Evolutionary conservation across 2,888 invertebrate species (phyloP).

Genomic region (Muschampia staudingeri): DNA sequence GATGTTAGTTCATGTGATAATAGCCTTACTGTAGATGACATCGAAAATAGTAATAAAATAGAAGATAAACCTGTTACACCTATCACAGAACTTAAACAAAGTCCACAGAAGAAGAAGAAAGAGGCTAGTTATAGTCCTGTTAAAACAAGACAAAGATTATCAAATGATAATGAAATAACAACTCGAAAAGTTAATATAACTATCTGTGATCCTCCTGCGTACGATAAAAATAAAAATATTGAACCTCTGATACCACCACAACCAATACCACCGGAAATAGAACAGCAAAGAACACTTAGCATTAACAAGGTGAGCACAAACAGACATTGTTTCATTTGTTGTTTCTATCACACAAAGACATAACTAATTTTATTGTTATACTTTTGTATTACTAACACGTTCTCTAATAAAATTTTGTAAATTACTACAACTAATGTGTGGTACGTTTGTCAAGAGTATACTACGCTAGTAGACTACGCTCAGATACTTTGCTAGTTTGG

Average conservation of each 20-base stretch:
- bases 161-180: slow-evolving; percentile 77
- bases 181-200: slow-evolving; percentile 84
- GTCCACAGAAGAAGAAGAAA: not conserved
- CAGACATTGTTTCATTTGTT: not conserved
- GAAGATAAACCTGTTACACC: not conserved
- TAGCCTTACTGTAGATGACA: slow-evolving; percentile 36
- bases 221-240: slow-evolving; percentile 79
- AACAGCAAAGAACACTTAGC: slow-evolving; percentile 95
- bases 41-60: slow-evolving; percentile 39
- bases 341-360: slow-evolving; percentile 1
- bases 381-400: no score
- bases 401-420: no score
- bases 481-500: no score
- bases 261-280: slow-evolving; percentile 95
- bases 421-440: no score
- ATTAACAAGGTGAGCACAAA: slow-evolving; percentile 93
- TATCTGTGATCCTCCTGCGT: slow-evolving; percentile 81
- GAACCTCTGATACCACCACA: slow-evolving; percentile 92
- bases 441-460: no score
- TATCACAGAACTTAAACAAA: slow-evolving; percentile 23
- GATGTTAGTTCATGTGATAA: slow-evolving; percentile 56
- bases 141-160: slow-evolving; percentile 80
- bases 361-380: not conserved
- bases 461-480: no score
- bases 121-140: slow-evolving; percentile 67